These are phyloP conservation scores for Aphaenogaster rudis DNA, from an alignment of 1,140 invertebrate genomes.

Conservation along the genomic window DNA sequence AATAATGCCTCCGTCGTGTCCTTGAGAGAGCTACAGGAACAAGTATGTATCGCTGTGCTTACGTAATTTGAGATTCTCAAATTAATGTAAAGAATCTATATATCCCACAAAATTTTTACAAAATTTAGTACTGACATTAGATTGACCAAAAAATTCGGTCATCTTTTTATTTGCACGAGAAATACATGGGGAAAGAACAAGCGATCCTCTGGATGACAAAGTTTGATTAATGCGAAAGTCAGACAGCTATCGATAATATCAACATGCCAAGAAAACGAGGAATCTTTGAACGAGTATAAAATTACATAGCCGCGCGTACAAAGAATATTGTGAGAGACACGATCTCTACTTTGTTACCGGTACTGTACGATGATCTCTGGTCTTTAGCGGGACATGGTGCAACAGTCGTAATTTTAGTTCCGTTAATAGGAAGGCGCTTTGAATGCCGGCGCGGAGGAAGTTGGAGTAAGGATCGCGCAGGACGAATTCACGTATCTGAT, in stretches of 20 bases:
- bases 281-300: slow-evolving; percentile 52
- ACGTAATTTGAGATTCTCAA: background rate
- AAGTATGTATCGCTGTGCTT: background rate
- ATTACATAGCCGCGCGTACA: slow-evolving; percentile 61
- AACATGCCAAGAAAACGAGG: slow-evolving; percentile 31
- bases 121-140: background rate
- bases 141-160: background rate
- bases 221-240: slow-evolving; percentile 25
- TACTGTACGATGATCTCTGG: slow-evolving; percentile 65
- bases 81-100: background rate
- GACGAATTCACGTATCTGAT: slow-evolving; percentile 56
- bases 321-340: slow-evolving; percentile 61
- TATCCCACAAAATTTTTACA: background rate
- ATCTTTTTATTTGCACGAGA: background rate
- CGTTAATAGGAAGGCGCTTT: slow-evolving; percentile 59
- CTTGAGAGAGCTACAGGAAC: slow-evolving; percentile 47
- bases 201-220: background rate
- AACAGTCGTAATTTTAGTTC: slow-evolving; percentile 64
- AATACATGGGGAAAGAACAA: background rate
- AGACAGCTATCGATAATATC: slow-evolving; percentile 45
- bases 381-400: slow-evolving; percentile 62
- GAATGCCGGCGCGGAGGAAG: slow-evolving; percentile 40
- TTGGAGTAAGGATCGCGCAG: slow-evolving; percentile 26
- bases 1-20: slow-evolving; percentile 51
- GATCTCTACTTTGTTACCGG: slow-evolving; percentile 57